Evolutionary conservation across 2,113 vertebrate species (phyloP).

Genomic region (Cettia cetti): DNA sequence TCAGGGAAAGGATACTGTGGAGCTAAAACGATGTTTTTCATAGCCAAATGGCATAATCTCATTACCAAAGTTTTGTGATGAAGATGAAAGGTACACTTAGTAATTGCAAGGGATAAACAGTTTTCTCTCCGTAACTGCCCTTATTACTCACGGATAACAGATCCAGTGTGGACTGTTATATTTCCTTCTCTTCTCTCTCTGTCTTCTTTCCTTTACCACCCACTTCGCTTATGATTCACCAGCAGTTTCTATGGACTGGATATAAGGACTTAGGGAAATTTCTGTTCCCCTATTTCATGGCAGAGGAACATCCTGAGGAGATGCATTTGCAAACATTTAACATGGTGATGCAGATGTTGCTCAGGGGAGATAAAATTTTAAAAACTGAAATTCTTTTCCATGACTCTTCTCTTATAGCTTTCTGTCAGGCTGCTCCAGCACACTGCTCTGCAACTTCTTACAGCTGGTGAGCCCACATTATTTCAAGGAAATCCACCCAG

Average conservation of each 20-base stretch:
- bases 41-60: slow-evolving; percentile 15
- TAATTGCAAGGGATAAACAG: background rate
- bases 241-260: background rate
- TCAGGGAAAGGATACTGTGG: background rate
- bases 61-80: slow-evolving; percentile 1
- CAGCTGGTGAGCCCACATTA: background rate
- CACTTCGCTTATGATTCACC: slow-evolving; percentile 22
- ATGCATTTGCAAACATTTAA: background rate
- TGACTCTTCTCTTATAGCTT: background rate
- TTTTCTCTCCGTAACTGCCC: background rate
- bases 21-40: background rate
- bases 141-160: background rate
- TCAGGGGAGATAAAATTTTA: background rate
- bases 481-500: background rate
- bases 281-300: background rate
- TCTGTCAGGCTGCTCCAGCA: background rate
- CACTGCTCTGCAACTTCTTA: background rate
- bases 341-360: background rate
- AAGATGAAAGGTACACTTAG: slow-evolving; percentile 30
- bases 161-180: background rate
- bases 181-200: background rate
- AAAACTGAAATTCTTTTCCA: background rate
- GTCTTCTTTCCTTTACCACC: background rate
- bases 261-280: background rate
- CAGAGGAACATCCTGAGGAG: background rate